Evolutionary conservation across 2,888 invertebrate genomes (phyloP), one percentile per base, ranked within the genome.

Genomic region (Leptopilina myrica): DNA sequence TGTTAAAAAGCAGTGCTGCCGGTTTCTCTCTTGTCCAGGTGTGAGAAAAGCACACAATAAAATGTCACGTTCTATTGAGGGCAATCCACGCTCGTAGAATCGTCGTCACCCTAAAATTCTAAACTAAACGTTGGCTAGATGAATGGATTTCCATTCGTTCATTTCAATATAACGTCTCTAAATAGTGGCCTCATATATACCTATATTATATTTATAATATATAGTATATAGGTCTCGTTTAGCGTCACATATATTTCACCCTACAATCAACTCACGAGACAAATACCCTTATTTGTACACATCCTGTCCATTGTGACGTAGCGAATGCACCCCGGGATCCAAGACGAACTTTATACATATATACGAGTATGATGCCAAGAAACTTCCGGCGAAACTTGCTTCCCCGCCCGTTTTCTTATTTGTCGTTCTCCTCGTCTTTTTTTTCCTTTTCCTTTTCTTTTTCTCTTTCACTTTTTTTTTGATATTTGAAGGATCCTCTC

Each of bases 211-310:
- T 46, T 53, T 69, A 53, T 49, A 40, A 14, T 43, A 67, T 67
- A 67, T 69, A 49, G 53, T 69, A 69, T 69, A 76, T 76, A 76
- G 77, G 79, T 83, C 82, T 85, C 87, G 86, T 90, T 89, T 88
- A 89, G 87, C 88, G 84, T 88, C 88, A 85, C 88, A 85, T 88
- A 89, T 89, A 90, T 89, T 90, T 90, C 88, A 89, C 85, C 87
- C 88, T 86, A 88, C 88, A 89, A 90, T 90, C 89, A 86, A 84
- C 77, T 81, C 81, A 82, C 89, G 88, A 89, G 89, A 91, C 90
- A 90, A 90, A 91, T 89, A 89, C 90, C 89, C 90, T 90, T 91
- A 91, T 91, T 91, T 91, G 91, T 91, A 91, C 90, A 91, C 91
- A 91, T 91, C 91, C 91, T 91, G 91, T 90, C 85, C 88, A 90